Evolutionary conservation across 2,113 vertebrate species (phyloP).

Genomic region (Hemibates koningsi): DNA sequence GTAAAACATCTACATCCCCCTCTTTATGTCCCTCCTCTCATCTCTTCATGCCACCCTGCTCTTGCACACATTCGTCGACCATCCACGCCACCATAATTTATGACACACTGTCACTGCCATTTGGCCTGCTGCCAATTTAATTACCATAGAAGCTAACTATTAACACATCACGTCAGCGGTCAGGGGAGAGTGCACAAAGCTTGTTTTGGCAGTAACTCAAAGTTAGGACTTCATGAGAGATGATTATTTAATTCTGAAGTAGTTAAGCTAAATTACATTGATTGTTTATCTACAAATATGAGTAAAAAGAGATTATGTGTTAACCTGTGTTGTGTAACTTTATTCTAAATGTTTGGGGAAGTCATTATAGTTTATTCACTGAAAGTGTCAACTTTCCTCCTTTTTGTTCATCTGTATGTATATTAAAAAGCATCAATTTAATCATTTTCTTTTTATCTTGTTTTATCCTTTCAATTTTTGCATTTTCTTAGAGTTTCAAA

Average conservation of each 20-base stretch:
- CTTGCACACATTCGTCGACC: neutral
- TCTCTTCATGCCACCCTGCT: slow-evolving; percentile 4
- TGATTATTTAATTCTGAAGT: slow-evolving; percentile 18
- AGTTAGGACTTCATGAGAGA: neutral
- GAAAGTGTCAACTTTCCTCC: accelerated
- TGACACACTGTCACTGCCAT: slow-evolving; percentile 15
- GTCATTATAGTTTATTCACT: neutral
- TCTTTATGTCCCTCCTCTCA: neutral
- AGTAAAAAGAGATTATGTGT: neutral
- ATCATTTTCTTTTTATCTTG: neutral
- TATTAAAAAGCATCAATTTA: neutral
- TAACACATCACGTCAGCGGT: slow-evolving; percentile 41
- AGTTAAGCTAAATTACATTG: neutral
- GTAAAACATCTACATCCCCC: neutral
- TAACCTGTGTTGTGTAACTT: neutral
- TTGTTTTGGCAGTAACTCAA: slow-evolving; percentile 1
- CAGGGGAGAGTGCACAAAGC: slow-evolving; percentile 12
- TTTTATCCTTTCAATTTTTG: neutral
- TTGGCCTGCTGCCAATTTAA: slow-evolving; percentile 66
- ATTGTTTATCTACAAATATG: neutral
- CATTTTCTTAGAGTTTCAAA: neutral
- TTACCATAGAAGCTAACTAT: slow-evolving; percentile 66
- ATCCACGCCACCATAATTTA: slow-evolving; percentile 38
- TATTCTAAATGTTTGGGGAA: neutral
- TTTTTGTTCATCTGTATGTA: accelerated